These are phyloP conservation scores for Scomberomorus guttatus DNA, from an alignment of 2,797 vertebrate species.

Conservation along the genomic window DNA sequence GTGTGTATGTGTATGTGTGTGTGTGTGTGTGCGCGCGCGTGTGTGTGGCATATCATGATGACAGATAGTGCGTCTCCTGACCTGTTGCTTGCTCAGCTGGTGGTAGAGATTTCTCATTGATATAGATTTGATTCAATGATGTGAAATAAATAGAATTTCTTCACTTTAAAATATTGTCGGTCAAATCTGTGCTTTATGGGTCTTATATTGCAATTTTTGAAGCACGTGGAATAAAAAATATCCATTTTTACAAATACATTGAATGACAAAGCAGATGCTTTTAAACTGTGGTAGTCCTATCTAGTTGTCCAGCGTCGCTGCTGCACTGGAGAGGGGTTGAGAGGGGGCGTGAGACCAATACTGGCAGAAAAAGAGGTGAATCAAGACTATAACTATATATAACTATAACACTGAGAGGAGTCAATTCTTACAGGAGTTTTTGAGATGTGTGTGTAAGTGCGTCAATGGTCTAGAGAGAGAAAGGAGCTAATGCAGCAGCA, in stretches of 20 bases:
- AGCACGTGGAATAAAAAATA: background rate
- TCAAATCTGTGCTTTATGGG: constrained; percentile 26
- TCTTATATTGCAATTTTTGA: background rate
- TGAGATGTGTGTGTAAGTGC: background rate
- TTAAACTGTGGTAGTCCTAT: background rate
- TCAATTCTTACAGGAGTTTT: background rate
- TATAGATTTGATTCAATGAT: constrained; percentile 79
- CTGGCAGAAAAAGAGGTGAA: background rate
- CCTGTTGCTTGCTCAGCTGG: constrained; percentile 79
- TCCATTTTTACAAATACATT: constrained; percentile 3
- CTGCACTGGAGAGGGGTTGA: constrained; percentile 8
- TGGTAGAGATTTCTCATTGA: constrained; percentile 72
- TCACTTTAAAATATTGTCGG: constrained; percentile 57
- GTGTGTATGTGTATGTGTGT: constrained; percentile 23
- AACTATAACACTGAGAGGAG: background rate
- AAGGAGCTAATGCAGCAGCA: constrained; percentile 11
- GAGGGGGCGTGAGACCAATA: background rate
- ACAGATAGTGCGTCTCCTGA: constrained; percentile 67
- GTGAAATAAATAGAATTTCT: constrained; percentile 84
- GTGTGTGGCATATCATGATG: constrained; percentile 70
- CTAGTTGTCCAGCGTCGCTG: constrained; percentile 16
- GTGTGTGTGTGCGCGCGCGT: constrained; percentile 17
- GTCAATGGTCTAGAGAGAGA: constrained; percentile 2
- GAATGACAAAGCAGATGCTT: background rate
- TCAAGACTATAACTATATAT: background rate